A percentile compares a stretch with the other conserved stretches of the same genome.
These are phyloP conservation scores for Tipula helvola DNA, from an alignment of 2,888 invertebrate genomes.

Conservation along the genomic window DNA sequence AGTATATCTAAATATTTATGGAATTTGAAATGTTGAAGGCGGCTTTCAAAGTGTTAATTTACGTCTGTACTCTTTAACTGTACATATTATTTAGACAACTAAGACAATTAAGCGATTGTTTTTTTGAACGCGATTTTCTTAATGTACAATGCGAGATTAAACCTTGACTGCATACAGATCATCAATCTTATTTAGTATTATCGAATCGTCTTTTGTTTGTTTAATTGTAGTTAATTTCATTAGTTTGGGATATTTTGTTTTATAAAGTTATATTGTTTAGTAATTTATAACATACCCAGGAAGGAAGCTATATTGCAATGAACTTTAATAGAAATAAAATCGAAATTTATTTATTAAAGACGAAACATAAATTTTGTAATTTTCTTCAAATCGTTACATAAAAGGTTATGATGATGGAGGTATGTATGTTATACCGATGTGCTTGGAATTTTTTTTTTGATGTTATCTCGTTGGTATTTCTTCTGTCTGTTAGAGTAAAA, in stretches of 20 bases:
- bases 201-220: background rate
- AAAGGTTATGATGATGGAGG: background rate
- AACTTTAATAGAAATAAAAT: background rate
- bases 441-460: background rate
- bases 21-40: background rate
- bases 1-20: background rate
- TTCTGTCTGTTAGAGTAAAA: background rate
- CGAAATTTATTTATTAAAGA: background rate
- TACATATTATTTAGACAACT: background rate
- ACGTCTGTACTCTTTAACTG: background rate
- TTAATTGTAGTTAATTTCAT: background rate
- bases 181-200: background rate
- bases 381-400: background rate
- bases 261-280: background rate
- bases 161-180: background rate
- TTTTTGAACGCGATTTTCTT: background rate
- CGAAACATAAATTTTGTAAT: background rate
- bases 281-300: background rate
- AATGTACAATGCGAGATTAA: background rate
- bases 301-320: background rate
- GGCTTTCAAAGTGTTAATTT: background rate
- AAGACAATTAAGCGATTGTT: background rate
- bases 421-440: background rate
- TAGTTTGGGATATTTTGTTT: background rate
- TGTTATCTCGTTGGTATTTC: background rate